phyloP scores from a whole-genome alignment of 30 jellyfish, hydroid and myxozoan species.

The Nemopilema nomurai region DNA sequence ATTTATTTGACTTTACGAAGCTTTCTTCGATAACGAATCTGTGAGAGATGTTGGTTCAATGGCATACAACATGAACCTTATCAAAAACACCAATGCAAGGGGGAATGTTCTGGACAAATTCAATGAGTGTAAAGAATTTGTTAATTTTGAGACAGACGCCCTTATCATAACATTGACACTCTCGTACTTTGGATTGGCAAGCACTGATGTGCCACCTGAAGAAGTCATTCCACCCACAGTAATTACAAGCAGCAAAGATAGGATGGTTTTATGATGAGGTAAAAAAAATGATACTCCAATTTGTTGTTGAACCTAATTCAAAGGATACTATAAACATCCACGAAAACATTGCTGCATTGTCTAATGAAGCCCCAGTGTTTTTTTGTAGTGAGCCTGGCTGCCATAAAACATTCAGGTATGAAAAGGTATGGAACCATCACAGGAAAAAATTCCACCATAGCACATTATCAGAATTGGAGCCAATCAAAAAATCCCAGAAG shows the following conservation, averaged over 20 bases:
- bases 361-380: too few relatives aligned
- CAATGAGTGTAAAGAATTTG: constrained; percentile 30
- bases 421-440: constrained; percentile 5
- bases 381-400: too few relatives aligned
- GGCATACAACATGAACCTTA: constrained; percentile 19
- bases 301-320: background rate
- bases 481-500: background rate
- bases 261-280: constrained; percentile 19
- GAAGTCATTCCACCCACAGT: constrained; percentile 21
- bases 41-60: constrained; percentile 37
- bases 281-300: constrained; percentile 3
- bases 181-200: constrained; percentile 27
- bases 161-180: constrained; percentile 12
- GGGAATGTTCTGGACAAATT: constrained; percentile 20
- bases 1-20: constrained; percentile 2
- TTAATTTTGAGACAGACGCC: constrained; percentile 28
- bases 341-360: background rate
- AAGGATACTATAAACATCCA: background rate
- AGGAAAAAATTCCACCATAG: background rate
- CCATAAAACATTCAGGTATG: constrained; percentile 10
- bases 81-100: constrained; percentile 43
- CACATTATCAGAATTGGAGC: background rate
- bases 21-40: constrained; percentile 17
- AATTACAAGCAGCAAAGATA: background rate
- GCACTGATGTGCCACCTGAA: constrained; percentile 8